phyloP scores from a whole-genome alignment of 2,888 invertebrate species.

The Griposia aprilina region DNA sequence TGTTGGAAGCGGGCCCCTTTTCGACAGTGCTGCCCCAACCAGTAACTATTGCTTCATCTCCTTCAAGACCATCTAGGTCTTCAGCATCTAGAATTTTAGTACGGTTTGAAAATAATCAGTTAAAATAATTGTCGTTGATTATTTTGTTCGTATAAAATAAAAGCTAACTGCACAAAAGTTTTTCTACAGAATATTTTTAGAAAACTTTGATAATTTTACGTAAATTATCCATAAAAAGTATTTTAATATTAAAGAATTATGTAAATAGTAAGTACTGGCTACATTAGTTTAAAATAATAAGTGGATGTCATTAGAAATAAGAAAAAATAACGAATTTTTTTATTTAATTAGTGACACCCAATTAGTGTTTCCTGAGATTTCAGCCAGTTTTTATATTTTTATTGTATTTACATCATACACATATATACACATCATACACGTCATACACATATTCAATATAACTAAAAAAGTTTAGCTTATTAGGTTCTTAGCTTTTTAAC shows the following conservation, averaged over 20 bases:
- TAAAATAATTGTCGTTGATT: constrained; percentile 26
- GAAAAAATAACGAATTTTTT: neutral
- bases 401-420: too few species aligned
- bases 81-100: constrained; percentile 72
- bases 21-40: constrained; percentile 94
- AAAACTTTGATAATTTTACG: neutral
- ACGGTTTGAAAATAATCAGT: too few species aligned
- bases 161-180: neutral
- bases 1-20: constrained; percentile 92
- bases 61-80: constrained; percentile 82
- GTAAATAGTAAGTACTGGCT: neutral
- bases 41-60: constrained; percentile 92
- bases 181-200: neutral
- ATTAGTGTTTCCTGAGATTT: neutral
- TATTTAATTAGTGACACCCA: neutral
- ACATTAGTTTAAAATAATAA: neutral
- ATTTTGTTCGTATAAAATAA: constrained; percentile 26
- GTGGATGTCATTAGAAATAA: neutral
- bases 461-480: neutral
- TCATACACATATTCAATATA: neutral
- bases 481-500: constrained; percentile 24
- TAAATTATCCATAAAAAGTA: neutral
- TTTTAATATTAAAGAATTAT: too few species aligned
- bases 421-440: too few species aligned
- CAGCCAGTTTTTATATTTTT: neutral